Conservation (phyloP, 2,888 invertebrate genomes). For the Conistra vaccinii region DNA sequence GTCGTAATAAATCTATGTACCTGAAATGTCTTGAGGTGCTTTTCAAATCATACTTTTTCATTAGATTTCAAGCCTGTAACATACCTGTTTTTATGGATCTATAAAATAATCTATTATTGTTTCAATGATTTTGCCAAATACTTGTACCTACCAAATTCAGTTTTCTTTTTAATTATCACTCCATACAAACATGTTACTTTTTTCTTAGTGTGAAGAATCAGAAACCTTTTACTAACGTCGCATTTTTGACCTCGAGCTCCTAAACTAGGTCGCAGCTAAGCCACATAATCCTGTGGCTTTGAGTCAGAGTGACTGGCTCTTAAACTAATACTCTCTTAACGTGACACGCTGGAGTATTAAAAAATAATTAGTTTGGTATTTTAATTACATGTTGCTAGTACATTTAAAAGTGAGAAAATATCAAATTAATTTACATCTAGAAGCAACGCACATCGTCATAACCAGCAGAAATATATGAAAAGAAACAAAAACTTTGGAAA, state of each 20-base stretch:
- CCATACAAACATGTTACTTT: background rate
- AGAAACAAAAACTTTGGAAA: too few relatives aligned
- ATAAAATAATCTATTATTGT: too few relatives aligned
- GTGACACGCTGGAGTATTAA: slow-evolving; percentile 35
- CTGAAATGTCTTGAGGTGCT: too few relatives aligned
- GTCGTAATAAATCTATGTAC: background rate
- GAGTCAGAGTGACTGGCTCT: slow-evolving; percentile 52
- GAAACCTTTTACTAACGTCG: background rate
- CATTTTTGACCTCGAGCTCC: slow-evolving; percentile 52
- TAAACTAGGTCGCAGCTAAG: slow-evolving; percentile 58
- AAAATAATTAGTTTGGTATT: slow-evolving; percentile 24
- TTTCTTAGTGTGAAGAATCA: background rate
- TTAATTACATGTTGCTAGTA: background rate
- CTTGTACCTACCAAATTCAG: background rate
- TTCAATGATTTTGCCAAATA: background rate
- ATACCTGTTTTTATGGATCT: too few relatives aligned
- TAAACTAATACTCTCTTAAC: slow-evolving; percentile 49
- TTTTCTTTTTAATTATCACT: background rate
- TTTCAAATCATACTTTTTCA: too few relatives aligned
- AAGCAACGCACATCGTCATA: too few relatives aligned
- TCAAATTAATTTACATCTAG: background rate
- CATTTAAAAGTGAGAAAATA: background rate
- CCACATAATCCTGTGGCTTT: slow-evolving; percentile 60
- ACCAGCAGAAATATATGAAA: too few relatives aligned
- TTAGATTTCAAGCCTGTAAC: too few relatives aligned